Evolutionary conservation across 1,140 invertebrate genomes (phyloP).

Genomic region (Heliconius congener): DNA sequence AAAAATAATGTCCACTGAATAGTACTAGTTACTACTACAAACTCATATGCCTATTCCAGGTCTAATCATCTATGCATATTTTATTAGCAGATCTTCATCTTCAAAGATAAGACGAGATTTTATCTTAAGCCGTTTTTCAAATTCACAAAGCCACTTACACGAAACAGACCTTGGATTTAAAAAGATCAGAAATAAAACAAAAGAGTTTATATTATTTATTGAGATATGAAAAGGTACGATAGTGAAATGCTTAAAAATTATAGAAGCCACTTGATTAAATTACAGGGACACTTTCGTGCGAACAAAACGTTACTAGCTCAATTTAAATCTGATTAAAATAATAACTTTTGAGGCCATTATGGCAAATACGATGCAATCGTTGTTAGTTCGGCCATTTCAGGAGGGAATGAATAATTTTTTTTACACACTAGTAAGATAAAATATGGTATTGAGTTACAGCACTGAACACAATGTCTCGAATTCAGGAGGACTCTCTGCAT

Average conservation of each 20-base stretch:
- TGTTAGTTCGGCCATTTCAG: no score
- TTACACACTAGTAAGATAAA: no score
- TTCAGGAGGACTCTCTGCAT: no score
- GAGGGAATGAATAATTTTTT: no score
- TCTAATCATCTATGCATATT: constrained; percentile 10
- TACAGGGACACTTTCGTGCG: no score
- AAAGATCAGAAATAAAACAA: constrained; percentile 10
- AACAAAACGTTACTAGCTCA: no score
- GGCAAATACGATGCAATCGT: no score
- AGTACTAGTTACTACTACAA: neutral
- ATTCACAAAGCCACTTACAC: constrained; percentile 5
- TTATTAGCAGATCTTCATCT: neutral
- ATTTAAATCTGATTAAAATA: no score
- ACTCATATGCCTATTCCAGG: neutral
- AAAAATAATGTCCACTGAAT: neutral
- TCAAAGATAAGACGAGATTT: constrained; percentile 3
- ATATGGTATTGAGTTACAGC: no score
- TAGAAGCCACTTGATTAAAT: neutral
- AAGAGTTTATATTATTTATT: neutral
- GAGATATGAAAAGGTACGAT: neutral
- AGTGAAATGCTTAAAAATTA: neutral
- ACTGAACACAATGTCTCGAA: no score
- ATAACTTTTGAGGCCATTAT: no score
- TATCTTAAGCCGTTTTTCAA: constrained; percentile 11
- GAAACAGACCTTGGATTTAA: constrained; percentile 8